Conservation (phyloP, 2,888 invertebrate species). For the Dexiosoma caninum region DNA sequence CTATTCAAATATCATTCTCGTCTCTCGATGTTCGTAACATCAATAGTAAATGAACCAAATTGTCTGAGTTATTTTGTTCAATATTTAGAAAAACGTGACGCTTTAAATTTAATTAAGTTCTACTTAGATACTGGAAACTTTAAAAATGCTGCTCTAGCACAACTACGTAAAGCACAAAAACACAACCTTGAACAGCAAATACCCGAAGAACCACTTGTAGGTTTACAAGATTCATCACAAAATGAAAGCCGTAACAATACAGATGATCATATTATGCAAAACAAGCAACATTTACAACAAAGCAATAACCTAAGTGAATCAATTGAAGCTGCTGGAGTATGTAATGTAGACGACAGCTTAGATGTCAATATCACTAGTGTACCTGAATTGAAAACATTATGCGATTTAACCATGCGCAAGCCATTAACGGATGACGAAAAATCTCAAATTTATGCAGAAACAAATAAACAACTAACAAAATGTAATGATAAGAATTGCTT, state of each 20-base stretch:
- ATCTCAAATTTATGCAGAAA: conserved; percentile 76
- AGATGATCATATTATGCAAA: conserved; percentile 52
- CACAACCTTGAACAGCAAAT: conserved; percentile 47
- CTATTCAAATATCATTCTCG: conserved; percentile 77
- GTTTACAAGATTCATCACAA: not conserved
- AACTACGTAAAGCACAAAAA: conserved; percentile 67
- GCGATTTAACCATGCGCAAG: conserved; percentile 76
- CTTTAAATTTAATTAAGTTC: conserved; percentile 83
- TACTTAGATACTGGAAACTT: conserved; percentile 88
- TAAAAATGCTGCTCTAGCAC: conserved; percentile 76
- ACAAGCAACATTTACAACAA: conserved; percentile 31
- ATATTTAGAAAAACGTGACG: conserved; percentile 88
- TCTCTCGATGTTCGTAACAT: conserved; percentile 85
- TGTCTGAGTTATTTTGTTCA: conserved; percentile 91
- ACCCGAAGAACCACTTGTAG: conserved; percentile 40
- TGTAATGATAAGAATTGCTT: conserved; percentile 41
- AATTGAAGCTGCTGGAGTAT: conserved; percentile 4
- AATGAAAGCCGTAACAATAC: conserved; percentile 9
- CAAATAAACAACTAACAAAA: conserved; percentile 70
- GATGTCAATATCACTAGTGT: conserved; percentile 68
- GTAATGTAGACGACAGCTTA: conserved; percentile 33
- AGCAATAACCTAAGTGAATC: not conserved
- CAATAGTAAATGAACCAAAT: conserved; percentile 87
- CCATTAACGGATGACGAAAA: conserved; percentile 78
- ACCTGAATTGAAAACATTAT: conserved; percentile 76